Evolutionary conservation across 2,888 invertebrate genomes (phyloP).

Genomic region (Heteromurus nitidus): DNA sequence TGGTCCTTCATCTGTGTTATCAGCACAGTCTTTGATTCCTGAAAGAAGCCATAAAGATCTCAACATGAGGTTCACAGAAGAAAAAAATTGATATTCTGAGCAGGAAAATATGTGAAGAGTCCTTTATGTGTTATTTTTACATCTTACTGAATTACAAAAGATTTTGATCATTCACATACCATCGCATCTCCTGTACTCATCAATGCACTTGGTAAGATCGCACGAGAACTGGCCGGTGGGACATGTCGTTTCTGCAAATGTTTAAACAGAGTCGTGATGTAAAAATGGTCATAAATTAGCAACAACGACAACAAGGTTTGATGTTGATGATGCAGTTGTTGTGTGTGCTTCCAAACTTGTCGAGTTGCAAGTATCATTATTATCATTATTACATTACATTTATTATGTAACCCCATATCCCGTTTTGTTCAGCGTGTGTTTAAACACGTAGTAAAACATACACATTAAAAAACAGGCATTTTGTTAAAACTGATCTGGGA

Average conservation of each 20-base stretch:
- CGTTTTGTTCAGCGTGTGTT: constrained; percentile 13
- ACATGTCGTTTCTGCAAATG: constrained; percentile 62
- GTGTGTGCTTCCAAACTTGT: constrained; percentile 15
- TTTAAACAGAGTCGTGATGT: constrained; percentile 39
- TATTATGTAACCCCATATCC: constrained; percentile 49
- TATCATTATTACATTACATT: constrained; percentile 37
- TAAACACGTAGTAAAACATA: constrained; percentile 11
- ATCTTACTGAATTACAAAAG: not conserved
- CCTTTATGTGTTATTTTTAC: constrained; percentile 17
- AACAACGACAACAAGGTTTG: constrained; percentile 13
- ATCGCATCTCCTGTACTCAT: constrained; percentile 66
- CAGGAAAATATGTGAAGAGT: not conserved
- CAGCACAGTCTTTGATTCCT: constrained; percentile 53
- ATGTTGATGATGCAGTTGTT: constrained; percentile 18
- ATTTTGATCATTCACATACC: constrained; percentile 47
- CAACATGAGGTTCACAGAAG: not conserved
- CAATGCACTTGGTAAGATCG: constrained; percentile 69
- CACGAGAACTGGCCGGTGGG: constrained; percentile 66
- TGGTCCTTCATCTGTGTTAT: constrained; percentile 56
- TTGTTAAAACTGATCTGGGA: constrained; percentile 3
- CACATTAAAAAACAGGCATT: constrained; percentile 9
- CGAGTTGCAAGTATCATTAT: constrained; percentile 32
- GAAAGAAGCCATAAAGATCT: constrained; percentile 17
- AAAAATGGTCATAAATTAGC: constrained; percentile 53
- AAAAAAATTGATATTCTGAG: constrained; percentile 46